Conservation (phyloP, 2,797 vertebrate genomes). For the Lateolabrax maculatus region DNA sequence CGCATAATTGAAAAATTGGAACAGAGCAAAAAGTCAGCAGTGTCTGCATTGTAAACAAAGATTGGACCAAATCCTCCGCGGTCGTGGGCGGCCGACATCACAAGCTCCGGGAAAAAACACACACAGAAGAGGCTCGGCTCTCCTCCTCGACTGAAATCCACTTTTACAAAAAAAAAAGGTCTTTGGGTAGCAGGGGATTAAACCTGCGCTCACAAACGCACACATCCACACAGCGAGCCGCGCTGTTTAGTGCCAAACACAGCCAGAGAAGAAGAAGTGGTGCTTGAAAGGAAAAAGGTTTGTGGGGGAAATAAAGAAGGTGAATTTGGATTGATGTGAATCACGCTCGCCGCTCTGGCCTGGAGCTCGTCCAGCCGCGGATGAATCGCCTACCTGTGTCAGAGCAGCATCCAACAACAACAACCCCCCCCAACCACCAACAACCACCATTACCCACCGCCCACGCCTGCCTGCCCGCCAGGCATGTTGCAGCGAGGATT, state of each 20-base stretch:
- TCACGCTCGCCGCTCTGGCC: conserved; percentile 65
- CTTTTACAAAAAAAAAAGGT: conserved; percentile 50
- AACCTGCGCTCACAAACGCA: conserved; percentile 22
- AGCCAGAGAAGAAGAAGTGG: conserved; percentile 57
- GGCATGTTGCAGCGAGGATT: conserved; percentile 63
- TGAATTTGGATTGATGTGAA: conserved; percentile 76
- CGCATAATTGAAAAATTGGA: conserved; percentile 73
- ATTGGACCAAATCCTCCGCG: conserved; percentile 56
- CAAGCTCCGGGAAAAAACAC: conserved; percentile 13
- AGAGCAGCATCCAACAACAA: conserved; percentile 60
- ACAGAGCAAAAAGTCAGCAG: conserved; percentile 66
- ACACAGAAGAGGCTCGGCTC: conserved; percentile 50
- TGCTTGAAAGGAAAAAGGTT: conserved; percentile 61
- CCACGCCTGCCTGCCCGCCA: conserved; percentile 63
- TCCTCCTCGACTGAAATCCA: conserved; percentile 54
- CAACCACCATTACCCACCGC: conserved; percentile 45
- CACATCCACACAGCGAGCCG: conserved; percentile 15
- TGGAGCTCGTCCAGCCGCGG: conserved; percentile 62
- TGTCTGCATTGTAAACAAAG: conserved; percentile 67
- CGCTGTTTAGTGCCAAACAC: conserved; percentile 43
- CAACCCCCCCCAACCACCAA: conserved; percentile 3
- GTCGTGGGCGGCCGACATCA: conserved; percentile 60
- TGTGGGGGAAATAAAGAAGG: conserved; percentile 59
- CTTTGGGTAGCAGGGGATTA: conserved; percentile 67
- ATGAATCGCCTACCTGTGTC: conserved; percentile 76